phyloP scores from a whole-genome alignment of 2,797 vertebrate genomes.

The Aselliscus stoliczkanus region DNA sequence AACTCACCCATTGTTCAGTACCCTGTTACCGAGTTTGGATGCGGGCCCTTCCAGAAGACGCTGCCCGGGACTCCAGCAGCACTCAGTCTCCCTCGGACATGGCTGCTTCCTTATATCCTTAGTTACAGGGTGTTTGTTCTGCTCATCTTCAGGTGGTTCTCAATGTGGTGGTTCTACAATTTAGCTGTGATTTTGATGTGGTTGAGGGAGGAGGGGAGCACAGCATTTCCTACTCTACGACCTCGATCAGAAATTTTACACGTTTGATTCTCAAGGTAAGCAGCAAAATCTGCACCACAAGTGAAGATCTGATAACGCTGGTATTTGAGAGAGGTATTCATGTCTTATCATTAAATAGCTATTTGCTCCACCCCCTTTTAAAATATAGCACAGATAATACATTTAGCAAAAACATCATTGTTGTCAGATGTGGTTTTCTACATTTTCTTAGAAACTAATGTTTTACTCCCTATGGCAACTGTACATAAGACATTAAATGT shows the following conservation, averaged over 20 bases:
- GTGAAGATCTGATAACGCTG: neutral
- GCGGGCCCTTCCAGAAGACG: no score
- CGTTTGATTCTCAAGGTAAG: neutral
- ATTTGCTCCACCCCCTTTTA: neutral
- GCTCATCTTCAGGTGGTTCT: neutral
- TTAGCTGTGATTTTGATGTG: neutral
- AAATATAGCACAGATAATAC: neutral
- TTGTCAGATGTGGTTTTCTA: neutral
- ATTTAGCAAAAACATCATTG: neutral
- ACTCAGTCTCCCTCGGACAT: neutral
- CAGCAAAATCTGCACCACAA: neutral
- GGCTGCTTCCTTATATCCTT: neutral
- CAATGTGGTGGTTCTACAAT: neutral
- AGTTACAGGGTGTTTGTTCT: neutral
- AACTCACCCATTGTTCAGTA: neutral
- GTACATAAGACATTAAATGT: neutral
- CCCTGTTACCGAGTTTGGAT: neutral
- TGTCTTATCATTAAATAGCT: neutral
- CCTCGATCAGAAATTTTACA: neutral
- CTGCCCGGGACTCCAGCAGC: neutral
- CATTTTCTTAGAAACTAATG: conserved; percentile 4
- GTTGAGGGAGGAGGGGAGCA: neutral
- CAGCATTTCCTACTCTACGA: neutral
- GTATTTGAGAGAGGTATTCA: neutral
- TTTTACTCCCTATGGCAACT: neutral